Conservation (phyloP, 1,140 invertebrate genomes). For the Hyles vespertilio region DNA sequence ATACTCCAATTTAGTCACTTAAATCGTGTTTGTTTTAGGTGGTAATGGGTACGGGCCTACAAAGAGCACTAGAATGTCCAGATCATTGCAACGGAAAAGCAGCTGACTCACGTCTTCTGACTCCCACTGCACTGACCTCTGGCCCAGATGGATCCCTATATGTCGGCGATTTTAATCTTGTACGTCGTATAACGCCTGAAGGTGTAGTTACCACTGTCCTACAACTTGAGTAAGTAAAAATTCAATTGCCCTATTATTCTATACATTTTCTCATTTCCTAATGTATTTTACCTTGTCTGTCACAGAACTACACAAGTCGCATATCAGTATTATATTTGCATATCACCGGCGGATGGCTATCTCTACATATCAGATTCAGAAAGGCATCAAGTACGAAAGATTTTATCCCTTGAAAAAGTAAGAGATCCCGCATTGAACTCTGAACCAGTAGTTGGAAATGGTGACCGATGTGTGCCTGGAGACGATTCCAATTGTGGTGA, state of each 20-base stretch:
- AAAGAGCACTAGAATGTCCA: slow-evolving; percentile 84
- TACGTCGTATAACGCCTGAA: slow-evolving; percentile 93
- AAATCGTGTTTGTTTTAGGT: slow-evolving; percentile 71
- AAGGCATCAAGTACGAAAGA: slow-evolving; percentile 89
- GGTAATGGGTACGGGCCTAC: slow-evolving; percentile 95
- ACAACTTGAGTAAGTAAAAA: slow-evolving; percentile 85
- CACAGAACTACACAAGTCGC: slow-evolving; percentile 92
- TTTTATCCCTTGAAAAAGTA: slow-evolving; percentile 85
- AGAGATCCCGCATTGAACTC: slow-evolving; percentile 90
- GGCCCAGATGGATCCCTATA: slow-evolving; percentile 97
- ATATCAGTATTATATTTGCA: slow-evolving; percentile 96
- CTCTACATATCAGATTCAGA: slow-evolving; percentile 98
- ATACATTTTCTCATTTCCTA: not conserved
- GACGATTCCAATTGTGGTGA: slow-evolving; percentile 94
- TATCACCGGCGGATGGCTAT: slow-evolving; percentile 95
- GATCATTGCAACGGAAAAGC: slow-evolving; percentile 91
- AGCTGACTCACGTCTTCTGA: slow-evolving; percentile 90
- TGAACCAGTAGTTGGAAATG: slow-evolving; percentile 94
- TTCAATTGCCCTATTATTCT: too few species aligned
- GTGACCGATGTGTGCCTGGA: slow-evolving; percentile 96
- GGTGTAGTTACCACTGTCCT: slow-evolving; percentile 94
- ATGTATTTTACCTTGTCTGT: slow-evolving; percentile 20
- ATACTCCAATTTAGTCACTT: too few species aligned
- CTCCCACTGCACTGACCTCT: slow-evolving; percentile 94
- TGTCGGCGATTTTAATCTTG: slow-evolving; percentile 97